Base-by-base conservation (phyloP, 2,113 vertebrate genomes). In the Ciconia maguari region DNA sequence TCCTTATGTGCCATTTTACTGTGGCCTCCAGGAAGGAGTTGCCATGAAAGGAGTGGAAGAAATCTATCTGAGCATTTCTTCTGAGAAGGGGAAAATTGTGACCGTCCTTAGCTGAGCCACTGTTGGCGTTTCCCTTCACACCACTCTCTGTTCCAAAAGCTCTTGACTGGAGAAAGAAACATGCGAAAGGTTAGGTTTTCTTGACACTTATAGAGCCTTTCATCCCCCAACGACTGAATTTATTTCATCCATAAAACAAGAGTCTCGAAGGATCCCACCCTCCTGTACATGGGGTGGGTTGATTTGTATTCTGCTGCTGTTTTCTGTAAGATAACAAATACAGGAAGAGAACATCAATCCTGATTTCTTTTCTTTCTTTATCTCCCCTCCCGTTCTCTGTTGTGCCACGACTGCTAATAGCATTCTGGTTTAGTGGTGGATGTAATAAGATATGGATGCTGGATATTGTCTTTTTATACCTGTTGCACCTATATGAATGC, bases 331-430 rank as follows among this genome's bases (percentile, higher is more conserved):
- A 97, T 96, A 97, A 96, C 92, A 96, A 96, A 96, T 83, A 96
- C 91, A 96, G 92, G 90, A 95, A 91, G 66, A 93, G 90, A 96
- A 93, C 95, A 97, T 97, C 93, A 96, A 93, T 96, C 95, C 94
- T 95, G 87, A 89, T 90, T 84, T 83, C 87, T 92, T 88, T 81
- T 57, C 80, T 83, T 95, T 61, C 94, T 95, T 97, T 96, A 94
- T 96, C 96, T 94, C 38, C 83, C 46, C 95, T 93, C 93, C 90
- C 20, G 5, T 93, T 90, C 84, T 90, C 92, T 87, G 82, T 90
- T 95, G 96, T 90, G 92, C 94, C 74, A 87, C 0, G 54, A 97
- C 96, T 96, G 90, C 89, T 97, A 97, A 97, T 95, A 93, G 58
- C 71, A 88, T 83, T 79, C 94, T 92, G 58, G 74, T 87, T 94